Evolutionary conservation across 2,888 invertebrate species (phyloP).

Genomic region (Muschampia plurimacula): DNA sequence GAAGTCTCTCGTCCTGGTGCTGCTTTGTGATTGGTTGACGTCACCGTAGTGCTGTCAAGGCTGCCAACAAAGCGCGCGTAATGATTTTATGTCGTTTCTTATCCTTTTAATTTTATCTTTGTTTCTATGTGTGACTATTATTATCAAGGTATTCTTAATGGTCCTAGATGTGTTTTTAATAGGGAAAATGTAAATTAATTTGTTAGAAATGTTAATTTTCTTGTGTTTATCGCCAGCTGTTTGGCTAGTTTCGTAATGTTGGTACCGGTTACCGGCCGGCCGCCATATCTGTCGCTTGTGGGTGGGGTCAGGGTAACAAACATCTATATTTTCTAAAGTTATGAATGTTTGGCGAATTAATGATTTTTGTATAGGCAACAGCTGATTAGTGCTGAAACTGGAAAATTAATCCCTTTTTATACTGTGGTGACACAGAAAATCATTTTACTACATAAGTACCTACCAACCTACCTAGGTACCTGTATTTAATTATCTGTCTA

Average conservation of each 20-base stretch:
- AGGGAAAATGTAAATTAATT: not conserved
- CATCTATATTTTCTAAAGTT: not conserved
- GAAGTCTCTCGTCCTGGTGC: constrained; percentile 49
- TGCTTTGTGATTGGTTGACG: constrained; percentile 63
- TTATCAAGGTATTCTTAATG: not conserved
- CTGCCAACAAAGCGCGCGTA: constrained; percentile 57
- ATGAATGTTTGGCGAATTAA: not conserved
- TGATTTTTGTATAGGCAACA: no score
- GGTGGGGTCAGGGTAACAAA: constrained; percentile 32
- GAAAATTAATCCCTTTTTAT: not conserved
- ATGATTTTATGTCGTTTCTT: constrained; percentile 41
- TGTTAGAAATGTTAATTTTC: constrained; percentile 12
- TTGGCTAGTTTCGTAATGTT: constrained; percentile 44
- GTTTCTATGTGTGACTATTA: not conserved
- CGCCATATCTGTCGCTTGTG: constrained; percentile 30
- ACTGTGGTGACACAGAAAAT: not conserved
- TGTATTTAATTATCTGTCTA: no score
- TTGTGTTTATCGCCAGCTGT: constrained; percentile 45
- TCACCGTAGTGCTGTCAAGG: constrained; percentile 55
- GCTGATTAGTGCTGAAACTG: not conserved
- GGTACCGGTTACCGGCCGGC: constrained; percentile 52
- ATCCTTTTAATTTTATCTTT: constrained; percentile 34
- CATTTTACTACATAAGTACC: no score
- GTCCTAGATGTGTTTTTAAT: not conserved
- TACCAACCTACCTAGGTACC: no score